Conservation (phyloP, 1,140 invertebrate species). For the Macrosteles quadrilineatus region DNA sequence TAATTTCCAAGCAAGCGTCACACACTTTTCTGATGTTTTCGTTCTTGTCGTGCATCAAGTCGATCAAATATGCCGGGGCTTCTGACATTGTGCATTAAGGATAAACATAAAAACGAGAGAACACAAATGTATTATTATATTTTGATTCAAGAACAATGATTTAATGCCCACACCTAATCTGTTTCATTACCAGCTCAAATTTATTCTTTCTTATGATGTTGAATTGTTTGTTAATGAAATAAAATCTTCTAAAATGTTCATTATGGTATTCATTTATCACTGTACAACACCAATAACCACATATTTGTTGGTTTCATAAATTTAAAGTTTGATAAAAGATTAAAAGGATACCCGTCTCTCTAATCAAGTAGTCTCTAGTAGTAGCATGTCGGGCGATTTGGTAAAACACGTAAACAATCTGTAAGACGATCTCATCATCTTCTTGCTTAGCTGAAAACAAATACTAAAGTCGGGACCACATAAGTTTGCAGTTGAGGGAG, state of each 20-base stretch:
- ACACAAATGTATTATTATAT: conserved; percentile 32
- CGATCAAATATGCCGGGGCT: conserved; percentile 87
- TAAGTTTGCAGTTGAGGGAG: too few relatives aligned
- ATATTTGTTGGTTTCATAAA: too few relatives aligned
- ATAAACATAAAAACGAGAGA: conserved; percentile 31
- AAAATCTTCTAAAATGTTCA: too few relatives aligned
- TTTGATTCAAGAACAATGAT: not conserved
- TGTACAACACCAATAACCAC: too few relatives aligned
- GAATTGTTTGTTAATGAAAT: too few relatives aligned
- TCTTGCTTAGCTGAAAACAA: conserved; percentile 81
- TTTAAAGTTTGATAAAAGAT: too few relatives aligned
- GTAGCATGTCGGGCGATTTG: conserved; percentile 84
- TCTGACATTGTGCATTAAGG: conserved; percentile 38
- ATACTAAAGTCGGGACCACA: too few relatives aligned
- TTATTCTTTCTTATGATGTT: too few relatives aligned
- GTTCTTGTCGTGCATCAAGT: conserved; percentile 97
- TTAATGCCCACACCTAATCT: too few relatives aligned
- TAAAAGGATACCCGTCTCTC: conserved; percentile 68
- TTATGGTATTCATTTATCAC: too few relatives aligned
- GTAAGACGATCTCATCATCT: conserved; percentile 94
- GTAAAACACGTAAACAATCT: conserved; percentile 95
- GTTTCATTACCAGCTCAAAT: too few relatives aligned
- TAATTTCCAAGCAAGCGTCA: conserved; percentile 88
- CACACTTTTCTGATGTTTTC: conserved; percentile 88
- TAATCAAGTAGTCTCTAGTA: conserved; percentile 80